phyloP scores from a whole-genome alignment of 2,888 invertebrate genomes.

The Rhagonycha lutea region DNA sequence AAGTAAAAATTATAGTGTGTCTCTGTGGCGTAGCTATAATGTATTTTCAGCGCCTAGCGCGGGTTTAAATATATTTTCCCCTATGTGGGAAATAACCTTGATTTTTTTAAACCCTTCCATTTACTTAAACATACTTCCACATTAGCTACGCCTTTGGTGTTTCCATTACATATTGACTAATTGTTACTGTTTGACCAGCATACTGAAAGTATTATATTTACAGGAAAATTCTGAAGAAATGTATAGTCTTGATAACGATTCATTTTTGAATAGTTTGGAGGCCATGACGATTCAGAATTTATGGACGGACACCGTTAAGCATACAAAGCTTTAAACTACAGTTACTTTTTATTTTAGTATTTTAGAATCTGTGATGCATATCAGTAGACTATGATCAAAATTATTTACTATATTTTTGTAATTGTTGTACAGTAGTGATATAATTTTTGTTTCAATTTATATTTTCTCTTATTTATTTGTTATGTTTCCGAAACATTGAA shows the following conservation, averaged over 20 bases:
- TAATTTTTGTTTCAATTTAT: conserved; percentile 18
- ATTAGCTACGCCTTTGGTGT: too few species aligned
- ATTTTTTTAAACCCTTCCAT: too few species aligned
- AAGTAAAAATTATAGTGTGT: too few species aligned
- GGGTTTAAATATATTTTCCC: too few species aligned
- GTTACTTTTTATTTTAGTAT: conserved; percentile 42
- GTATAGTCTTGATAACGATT: conserved; percentile 93
- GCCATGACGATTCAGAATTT: conserved; percentile 94
- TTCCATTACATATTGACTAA: too few species aligned
- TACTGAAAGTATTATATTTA: conserved; percentile 46
- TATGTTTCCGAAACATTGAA: not conserved
- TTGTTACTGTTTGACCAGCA: not conserved
- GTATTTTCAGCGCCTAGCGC: too few species aligned
- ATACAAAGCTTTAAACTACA: conserved; percentile 75
- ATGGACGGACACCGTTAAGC: conserved; percentile 90
- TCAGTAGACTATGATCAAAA: conserved; percentile 41
- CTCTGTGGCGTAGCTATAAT: too few species aligned
- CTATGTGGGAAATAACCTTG: too few species aligned
- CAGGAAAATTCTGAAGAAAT: conserved; percentile 93
- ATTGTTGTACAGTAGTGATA: conserved; percentile 28
- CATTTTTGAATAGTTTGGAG: conserved; percentile 89
- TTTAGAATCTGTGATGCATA: conserved; percentile 55
- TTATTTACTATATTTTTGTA: conserved; percentile 30
- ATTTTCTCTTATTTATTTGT: conserved; percentile 19
- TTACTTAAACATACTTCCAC: too few species aligned